Percentiles rank a stretch among this genome's conserved stretches.
Conservation (phyloP, 2,113 vertebrate species). For the Nycticorax nycticorax region DNA sequence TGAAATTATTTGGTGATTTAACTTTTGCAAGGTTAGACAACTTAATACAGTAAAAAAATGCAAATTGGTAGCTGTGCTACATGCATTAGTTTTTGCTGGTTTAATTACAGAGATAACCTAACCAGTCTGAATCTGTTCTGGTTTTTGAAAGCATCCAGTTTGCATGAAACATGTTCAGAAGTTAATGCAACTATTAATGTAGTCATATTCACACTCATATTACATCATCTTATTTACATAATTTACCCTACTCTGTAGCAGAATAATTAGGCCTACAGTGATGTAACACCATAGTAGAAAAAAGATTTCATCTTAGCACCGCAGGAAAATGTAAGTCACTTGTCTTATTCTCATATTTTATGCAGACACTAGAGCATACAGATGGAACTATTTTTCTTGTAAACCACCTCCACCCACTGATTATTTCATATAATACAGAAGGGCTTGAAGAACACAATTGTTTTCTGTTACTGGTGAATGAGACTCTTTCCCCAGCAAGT, state of each 20-base stretch:
- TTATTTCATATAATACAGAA: constrained; percentile 15
- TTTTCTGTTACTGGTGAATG: constrained; percentile 40
- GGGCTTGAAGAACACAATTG: constrained; percentile 47
- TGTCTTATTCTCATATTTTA: neutral
- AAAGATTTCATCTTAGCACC: neutral
- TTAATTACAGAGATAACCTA: neutral
- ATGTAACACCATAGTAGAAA: neutral
- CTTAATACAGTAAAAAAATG: neutral
- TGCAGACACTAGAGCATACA: neutral
- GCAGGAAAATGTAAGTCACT: neutral
- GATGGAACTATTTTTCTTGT: constrained; percentile 22
- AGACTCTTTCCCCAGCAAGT: neutral
- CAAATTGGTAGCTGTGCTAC: neutral
- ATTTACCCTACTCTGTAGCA: neutral
- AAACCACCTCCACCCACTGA: constrained; percentile 31
- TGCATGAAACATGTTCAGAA: constrained; percentile 1
- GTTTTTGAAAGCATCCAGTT: neutral
- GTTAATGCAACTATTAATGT: neutral
- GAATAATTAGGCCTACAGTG: neutral
- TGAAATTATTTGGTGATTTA: neutral
- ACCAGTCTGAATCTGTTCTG: neutral
- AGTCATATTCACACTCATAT: neutral
- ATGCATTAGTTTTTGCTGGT: neutral
- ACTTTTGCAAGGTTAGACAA: neutral
- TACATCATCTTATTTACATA: neutral